Base-by-base conservation (phyloP, 2,888 invertebrate genomes). In the Pseudoips prasinana region DNA sequence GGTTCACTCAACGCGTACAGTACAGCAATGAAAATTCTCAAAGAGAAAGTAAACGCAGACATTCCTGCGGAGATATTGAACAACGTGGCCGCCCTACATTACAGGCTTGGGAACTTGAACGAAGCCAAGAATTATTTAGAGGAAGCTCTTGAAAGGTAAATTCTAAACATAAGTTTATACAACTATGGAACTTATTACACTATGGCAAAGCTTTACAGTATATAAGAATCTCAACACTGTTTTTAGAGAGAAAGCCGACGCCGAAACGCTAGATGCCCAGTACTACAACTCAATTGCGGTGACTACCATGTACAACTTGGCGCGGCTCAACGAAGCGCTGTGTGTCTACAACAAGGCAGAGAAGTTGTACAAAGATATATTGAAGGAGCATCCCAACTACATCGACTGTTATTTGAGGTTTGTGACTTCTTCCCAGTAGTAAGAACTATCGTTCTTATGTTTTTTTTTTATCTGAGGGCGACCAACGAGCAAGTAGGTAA, bases 61-160 rank as follows among this genome's bases (percentile, higher is more conserved):
- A 95, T 99, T 33, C 99, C 99, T 0, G 96, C 99, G 0, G 99
- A 99, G 85, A 98, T 99, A 63, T 88, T 98, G 20, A 99, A 99
- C 84, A 99, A 99, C 78, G 96, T 99, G 0, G 98, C 97, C 1
- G 96, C 98, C 1, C 84, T 99, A 10, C 95, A 99, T 76, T 97
- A 95, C 70, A 92, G 97, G 28, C 90, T 98, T 37, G 95, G 94
- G 2, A 96, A 98, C 77, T 90, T 96, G 31, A 92, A 93, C 45
- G 94, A 97, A 67, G 96, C 99, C 0, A 94, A 94, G 73, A 92
- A 90, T 32, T 94, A 94, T 71, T 92, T 98, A 41, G 96, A 97
- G 67, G 95, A 95, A 57, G 96, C 98, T 0, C 77, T 98, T 30
- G 92, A 93, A 47, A 81, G 86, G 88, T 86, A 61, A n/a, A n/a